Base-by-base conservation (phyloP, 37 sponge, comb jelly and placozoan genomes). In the Halisarca cf. caerulea region DNA sequence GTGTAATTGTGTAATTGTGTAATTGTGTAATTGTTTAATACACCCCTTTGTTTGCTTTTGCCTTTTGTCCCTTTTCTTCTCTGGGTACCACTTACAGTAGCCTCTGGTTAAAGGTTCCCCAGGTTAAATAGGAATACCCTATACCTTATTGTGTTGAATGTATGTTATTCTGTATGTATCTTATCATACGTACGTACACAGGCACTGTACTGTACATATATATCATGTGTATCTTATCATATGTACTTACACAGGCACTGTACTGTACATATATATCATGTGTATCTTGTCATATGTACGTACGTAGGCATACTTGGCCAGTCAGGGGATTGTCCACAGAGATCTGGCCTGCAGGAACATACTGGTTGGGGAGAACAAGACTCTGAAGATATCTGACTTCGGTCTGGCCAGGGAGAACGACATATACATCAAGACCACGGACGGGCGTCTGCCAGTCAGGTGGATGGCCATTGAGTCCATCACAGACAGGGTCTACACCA, bases 381-480 rank as follows among this genome's bases (percentile, higher is more conserved):
- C 40, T 25, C 59, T 92, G 59, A 92, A 92, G 84, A 86, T 92
- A 2, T 82, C 93, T 1, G 93, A 92, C 84, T 92, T 92, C 86
- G 93, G 93, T 0, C 51, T 92, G 83, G 89, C 93, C 39, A 59
- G 93, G 3, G 40, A 64, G 20, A 86, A 92, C 32, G 89, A 86
- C 68, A 86, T 82, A 23, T 92, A 92, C 58, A 86, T 89, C 34
- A 82, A 59, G 59, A 89, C 84, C 34, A 82, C 84, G 9, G 84
- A 86, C 47, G 89, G 93, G 7, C 64, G 58, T 6, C 84, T 92
- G 5, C 93, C 93, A n/a, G 72, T 86, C 39, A 53, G 90, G 17
- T 92, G 93, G 93, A 92, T 92, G 90, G 83, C 93, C 45, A 79
- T 89, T 18, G 93, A 92, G 80, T 86, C 93, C 14, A 61, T 92